Evolutionary conservation across 2,888 invertebrate species (phyloP), one percentile per base, ranked within the genome.

Genomic region (Drosophila falleni): DNA sequence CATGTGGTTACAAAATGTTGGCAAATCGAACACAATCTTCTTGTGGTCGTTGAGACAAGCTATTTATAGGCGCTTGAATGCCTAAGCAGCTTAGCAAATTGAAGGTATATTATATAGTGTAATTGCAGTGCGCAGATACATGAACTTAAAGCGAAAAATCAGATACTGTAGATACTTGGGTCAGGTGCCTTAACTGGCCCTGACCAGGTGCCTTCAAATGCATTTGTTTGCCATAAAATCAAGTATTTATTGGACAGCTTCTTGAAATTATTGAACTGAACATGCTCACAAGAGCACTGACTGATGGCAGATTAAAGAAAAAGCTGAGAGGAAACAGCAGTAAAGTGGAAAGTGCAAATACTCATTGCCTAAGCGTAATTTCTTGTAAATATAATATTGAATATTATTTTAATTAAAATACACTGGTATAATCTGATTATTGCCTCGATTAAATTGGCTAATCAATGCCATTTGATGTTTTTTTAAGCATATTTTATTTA

Each of bases 221-320:
- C 63, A 63, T 50, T 73, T 58, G 46, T 23, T 56, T 39, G 70
- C n/a, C 49, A 64, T 72, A 65, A 79, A 79, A 56, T 74, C 46
- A 65, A 63, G 29, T 68, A 68, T 86, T 86, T 83, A 83, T 71
- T 64, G 68, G 44, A 31, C 47, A 61, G 71, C 55, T 66, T 44
- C 50, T 64, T 29, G 15, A 69, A 64, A 65, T 51, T 62, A 71
- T 64, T 70, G 56, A 41, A n/a, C 56, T 49, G 68, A 29, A 29
- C 29, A 29, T 29, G 29, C 8, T 5, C 0, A 29, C 29, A 29
- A 29, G 6, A 50, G 55, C 39, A 50, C 9, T 44, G 55, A 49
- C 15, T 26, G 33, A 33, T 49, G 56, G 29, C 35, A 67, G 19
- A 51, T 35, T 53, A 6, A 54, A 46, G 23, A 13, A 19, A 44